A percentile compares a stretch with the other conserved stretches of the same genome.
Evolutionary conservation across 2,888 invertebrate genomes (phyloP).

Genomic region (Chymomyza procnemis): DNA sequence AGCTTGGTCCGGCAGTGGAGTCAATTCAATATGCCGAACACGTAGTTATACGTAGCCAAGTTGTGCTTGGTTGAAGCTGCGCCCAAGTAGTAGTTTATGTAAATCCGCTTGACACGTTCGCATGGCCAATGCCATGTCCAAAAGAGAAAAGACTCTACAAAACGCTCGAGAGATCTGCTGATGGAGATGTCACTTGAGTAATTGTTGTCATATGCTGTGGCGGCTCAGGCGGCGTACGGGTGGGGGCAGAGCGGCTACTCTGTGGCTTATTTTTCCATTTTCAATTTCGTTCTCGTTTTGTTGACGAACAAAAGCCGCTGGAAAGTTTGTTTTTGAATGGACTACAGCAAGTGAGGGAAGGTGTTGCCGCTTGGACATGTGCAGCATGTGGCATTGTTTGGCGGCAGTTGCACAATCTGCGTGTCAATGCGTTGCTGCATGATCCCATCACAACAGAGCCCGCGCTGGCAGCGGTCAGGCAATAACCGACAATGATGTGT

Average conservation of each 20-base stretch:
- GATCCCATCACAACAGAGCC: constrained; percentile 38
- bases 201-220: constrained; percentile 48
- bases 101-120: background rate
- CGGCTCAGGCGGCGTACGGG: background rate
- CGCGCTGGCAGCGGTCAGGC: constrained; percentile 23
- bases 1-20: constrained; percentile 4
- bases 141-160: background rate
- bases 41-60: constrained; percentile 31
- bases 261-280: constrained; percentile 6
- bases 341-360: background rate
- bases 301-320: constrained; percentile 13
- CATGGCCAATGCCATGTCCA: background rate
- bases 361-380: constrained; percentile 46
- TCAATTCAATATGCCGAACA: constrained; percentile 59
- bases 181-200: constrained; percentile 62
- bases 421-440: constrained; percentile 53
- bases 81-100: background rate
- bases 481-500: constrained; percentile 18
- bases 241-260: too few relatives aligned
- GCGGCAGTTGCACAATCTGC: constrained; percentile 62
- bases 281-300: background rate
- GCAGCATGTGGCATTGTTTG: constrained; percentile 56
- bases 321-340: constrained; percentile 22
- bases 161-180: constrained; percentile 15
- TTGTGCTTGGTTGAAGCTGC: background rate